phyloP scores from a whole-genome alignment of 2,113 vertebrate species.

The Planiliza haematocheilus region DNA sequence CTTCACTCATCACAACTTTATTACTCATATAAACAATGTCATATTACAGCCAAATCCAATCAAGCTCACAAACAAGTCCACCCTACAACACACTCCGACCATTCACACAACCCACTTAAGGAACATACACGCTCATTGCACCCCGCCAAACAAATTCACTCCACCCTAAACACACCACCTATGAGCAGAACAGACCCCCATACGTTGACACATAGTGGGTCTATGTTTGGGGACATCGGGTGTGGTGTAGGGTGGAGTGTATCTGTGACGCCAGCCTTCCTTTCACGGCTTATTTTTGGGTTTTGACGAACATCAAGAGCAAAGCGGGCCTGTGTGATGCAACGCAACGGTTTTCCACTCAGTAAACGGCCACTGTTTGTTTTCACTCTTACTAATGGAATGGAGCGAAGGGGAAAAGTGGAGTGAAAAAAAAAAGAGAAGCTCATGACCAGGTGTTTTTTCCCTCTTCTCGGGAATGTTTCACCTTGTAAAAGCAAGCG shows the following conservation, averaged over 20 bases:
- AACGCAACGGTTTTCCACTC: slow-evolving; percentile 74
- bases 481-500: slow-evolving; percentile 82
- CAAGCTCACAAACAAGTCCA: slow-evolving; percentile 62
- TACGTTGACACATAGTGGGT: slow-evolving; percentile 63
- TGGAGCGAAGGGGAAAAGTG: slow-evolving; percentile 56
- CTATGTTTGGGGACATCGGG: slow-evolving; percentile 67
- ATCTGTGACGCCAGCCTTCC: slow-evolving; percentile 70
- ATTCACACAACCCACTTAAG: slow-evolving; percentile 59
- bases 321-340: slow-evolving; percentile 71
- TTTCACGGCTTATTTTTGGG: slow-evolving; percentile 76
- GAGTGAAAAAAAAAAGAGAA: slow-evolving; percentile 55
- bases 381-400: slow-evolving; percentile 78
- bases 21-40: slow-evolving; percentile 55
- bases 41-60: slow-evolving; percentile 57
- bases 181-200: slow-evolving; percentile 67
- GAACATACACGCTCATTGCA: slow-evolving; percentile 49
- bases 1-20: slow-evolving; percentile 24
- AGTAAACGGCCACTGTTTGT: slow-evolving; percentile 78
- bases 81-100: slow-evolving; percentile 66
- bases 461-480: slow-evolving; percentile 77
- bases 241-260: slow-evolving; percentile 71
- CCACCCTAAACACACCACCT: slow-evolving; percentile 63
- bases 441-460: slow-evolving; percentile 82
- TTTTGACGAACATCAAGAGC: slow-evolving; percentile 66
- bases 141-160: slow-evolving; percentile 45